Evolutionary conservation across 2,888 invertebrate species (phyloP).

Genomic region (Capitulum mitella): DNA sequence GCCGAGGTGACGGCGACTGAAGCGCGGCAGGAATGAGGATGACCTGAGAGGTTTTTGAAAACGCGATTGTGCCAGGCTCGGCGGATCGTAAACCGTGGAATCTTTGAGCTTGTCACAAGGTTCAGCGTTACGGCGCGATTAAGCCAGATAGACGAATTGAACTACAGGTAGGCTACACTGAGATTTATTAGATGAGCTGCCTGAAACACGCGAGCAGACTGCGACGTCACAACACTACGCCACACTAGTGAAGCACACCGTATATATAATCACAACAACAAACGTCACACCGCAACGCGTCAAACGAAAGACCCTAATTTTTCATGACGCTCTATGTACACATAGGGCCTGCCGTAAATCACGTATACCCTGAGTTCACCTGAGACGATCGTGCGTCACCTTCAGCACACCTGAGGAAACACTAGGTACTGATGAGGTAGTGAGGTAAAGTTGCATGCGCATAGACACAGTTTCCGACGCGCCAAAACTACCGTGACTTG

Average conservation of each 20-base stretch:
- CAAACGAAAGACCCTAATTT: not conserved
- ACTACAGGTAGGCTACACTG: not conserved
- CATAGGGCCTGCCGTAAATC: not conserved
- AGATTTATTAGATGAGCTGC: slow-evolving; percentile 11
- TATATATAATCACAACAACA: slow-evolving; percentile 6
- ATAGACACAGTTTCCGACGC: not conserved
- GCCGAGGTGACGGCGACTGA: no score
- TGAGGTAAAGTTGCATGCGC: not conserved
- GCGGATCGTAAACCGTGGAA: not conserved
- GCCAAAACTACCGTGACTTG: not conserved
- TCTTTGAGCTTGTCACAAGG: no score
- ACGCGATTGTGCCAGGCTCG: not conserved
- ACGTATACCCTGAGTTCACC: slow-evolving; percentile 5
- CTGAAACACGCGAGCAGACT: not conserved
- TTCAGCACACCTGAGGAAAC: not conserved
- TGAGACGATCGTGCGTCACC: not conserved
- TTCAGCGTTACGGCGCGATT: not conserved
- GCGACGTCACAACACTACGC: not conserved
- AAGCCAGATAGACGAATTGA: not conserved
- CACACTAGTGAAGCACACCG: not conserved
- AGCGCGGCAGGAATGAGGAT: not conserved
- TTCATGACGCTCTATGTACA: not conserved
- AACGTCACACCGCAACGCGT: not conserved
- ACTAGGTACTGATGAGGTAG: not conserved
- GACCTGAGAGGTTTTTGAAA: not conserved